Conservation (phyloP, 2,888 invertebrate genomes). For the Yponomeuta plumbellus region DNA sequence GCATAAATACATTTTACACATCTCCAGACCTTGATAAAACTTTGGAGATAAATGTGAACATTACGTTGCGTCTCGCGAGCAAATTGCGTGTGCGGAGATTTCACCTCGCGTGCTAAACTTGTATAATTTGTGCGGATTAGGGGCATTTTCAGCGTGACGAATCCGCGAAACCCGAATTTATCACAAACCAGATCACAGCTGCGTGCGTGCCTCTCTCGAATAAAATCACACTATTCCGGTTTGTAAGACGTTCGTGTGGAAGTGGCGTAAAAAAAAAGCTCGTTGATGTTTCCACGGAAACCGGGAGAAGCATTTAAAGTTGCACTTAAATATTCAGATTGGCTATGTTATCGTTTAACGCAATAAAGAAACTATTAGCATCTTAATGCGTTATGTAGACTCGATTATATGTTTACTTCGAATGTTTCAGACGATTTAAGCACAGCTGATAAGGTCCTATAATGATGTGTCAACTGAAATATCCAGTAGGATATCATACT, state of each 20-base stretch:
- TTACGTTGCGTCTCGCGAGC: background rate
- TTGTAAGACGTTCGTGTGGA: background rate
- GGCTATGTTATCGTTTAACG: background rate
- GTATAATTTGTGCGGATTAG: constrained; percentile 1
- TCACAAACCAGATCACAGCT: background rate
- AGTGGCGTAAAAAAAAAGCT: background rate
- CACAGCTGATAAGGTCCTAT: no score
- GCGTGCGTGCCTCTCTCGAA: background rate
- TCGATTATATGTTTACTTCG: background rate
- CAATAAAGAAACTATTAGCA: background rate
- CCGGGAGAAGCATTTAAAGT: background rate
- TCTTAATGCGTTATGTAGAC: background rate
- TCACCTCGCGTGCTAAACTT: constrained; percentile 3
- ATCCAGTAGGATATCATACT: no score
- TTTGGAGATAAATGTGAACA: background rate
- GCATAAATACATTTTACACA: constrained; percentile 1
- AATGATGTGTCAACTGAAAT: no score
- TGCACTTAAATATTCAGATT: background rate
- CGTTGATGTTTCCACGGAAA: background rate
- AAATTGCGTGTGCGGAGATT: background rate
- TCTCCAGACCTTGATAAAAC: background rate
- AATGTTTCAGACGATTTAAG: background rate
- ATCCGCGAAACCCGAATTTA: background rate
- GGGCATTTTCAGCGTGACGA: background rate
- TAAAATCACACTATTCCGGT: background rate